Evolutionary conservation across 2,888 invertebrate species (phyloP), one percentile per base, ranked within the genome.

Genomic region (Phlogophora meticulosa): DNA sequence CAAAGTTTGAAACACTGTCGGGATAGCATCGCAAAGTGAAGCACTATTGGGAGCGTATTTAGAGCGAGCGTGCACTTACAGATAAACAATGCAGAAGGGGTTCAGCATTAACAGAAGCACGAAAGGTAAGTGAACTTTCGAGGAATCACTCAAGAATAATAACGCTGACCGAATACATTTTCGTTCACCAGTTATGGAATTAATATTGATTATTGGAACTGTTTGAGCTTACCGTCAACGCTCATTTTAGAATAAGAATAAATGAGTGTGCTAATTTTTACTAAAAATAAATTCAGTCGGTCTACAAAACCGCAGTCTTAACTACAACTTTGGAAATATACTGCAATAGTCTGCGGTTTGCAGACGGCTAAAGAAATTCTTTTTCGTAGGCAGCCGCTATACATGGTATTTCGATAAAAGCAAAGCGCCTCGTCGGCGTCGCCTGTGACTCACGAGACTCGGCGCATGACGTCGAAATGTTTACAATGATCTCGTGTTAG

Each of bases 351-450:
- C 40, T 72, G 66, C 36, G 64, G 63, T 70, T 78, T 71, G 48
- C 17, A 57, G 32, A 38, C 15, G 20, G 42, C 43, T 56, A 22
- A 75, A 72, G 69, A 74, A 75, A 65, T 57, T 57, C 49, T 74
- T 76, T 73, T 76, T 81, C 71, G 60, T 79, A 82, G 75, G 65
- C 67, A 60, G 57, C 49, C 46, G 28, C 91, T 91, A 88, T 89
- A 92, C 86, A 90, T 88, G 92, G 92, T 68, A 72, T 86, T 90
- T 77, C 85, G 82, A 85, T 88, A 89, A 88, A 86, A 72, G 73
- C 77, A 87, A 85, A 78, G 72, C 78, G 78, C 67, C 69, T 78
- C 69, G 77, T 69, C 64, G 78, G 78, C 72, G 78, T 76, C 69
- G 79, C 72, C 80, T 68, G 80, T 93, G 92, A 93, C 86, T 92